Percentiles rank a stretch among this genome's conserved stretches.
phyloP scores from a whole-genome alignment of 1,140 invertebrate genomes.

The Psix sp. region DNA sequence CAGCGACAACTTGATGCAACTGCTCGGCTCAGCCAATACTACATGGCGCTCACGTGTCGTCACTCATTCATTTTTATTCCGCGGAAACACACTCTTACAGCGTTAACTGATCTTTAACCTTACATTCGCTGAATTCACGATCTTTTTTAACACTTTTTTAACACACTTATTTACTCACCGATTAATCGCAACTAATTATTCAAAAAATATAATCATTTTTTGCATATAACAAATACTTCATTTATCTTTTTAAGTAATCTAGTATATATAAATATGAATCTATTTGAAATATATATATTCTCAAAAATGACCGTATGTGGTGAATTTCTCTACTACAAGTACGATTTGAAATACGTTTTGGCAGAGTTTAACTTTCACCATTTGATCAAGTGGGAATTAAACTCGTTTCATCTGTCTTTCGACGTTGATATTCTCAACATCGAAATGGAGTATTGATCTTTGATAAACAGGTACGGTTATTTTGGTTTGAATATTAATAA shows the following conservation, averaged over 20 bases:
- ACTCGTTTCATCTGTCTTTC: slow-evolving; percentile 47
- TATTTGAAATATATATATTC: too few species aligned
- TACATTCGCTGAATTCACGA: slow-evolving; percentile 10
- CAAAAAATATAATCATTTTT: too few species aligned
- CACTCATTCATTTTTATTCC: slow-evolving; percentile 58
- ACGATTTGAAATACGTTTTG: slow-evolving; percentile 51
- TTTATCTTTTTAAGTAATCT: too few species aligned
- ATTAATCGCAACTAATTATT: too few species aligned
- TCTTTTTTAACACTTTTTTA: too few species aligned
- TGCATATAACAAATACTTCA: too few species aligned
- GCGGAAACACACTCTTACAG: slow-evolving; percentile 13
- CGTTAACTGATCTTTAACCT: slow-evolving; percentile 47
- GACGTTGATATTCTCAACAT: slow-evolving; percentile 30
- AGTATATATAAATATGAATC: too few species aligned
- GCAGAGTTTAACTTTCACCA: slow-evolving; percentile 38
- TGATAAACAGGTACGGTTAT: slow-evolving; percentile 10
- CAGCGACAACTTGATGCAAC: slow-evolving; percentile 67
- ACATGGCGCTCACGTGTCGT: slow-evolving; percentile 52
- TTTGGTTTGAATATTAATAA: too few species aligned
- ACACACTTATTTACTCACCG: too few species aligned
- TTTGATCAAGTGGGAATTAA: slow-evolving; percentile 50
- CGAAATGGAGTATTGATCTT: slow-evolving; percentile 32
- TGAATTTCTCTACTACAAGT: too few species aligned
- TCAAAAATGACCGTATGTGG: too few species aligned
- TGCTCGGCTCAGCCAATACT: slow-evolving; percentile 65